Percentiles rank a stretch among this genome's conserved stretches.
phyloP scores from a whole-genome alignment of 23 tunicate genomes.

The Diplosoma virens region DNA sequence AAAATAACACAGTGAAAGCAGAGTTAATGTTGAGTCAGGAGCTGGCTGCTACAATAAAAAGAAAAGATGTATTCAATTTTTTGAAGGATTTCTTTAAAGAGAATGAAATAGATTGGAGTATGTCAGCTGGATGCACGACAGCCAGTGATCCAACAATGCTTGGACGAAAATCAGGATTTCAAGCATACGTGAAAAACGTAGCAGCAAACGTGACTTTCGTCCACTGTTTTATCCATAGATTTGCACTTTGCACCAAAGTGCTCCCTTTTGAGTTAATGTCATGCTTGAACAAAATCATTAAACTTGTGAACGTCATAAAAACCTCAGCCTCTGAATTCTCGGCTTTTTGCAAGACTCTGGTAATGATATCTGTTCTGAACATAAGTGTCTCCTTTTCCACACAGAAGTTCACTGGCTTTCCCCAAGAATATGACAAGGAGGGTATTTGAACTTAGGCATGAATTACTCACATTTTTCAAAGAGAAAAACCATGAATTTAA shows the following conservation, averaged over 20 bases:
- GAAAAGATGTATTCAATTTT: conserved; percentile 41
- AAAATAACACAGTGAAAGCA: conserved; percentile 42
- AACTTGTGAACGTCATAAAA: conserved; percentile 38
- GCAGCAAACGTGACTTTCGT: no score
- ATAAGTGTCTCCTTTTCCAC: conserved; percentile 56
- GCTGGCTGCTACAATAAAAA: conserved; percentile 46
- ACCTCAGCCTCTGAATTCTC: conserved; percentile 50
- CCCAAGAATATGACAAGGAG: conserved; percentile 41
- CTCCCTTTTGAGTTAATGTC: conserved; percentile 46
- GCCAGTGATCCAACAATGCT: conserved; percentile 59
- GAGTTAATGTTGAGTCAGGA: conserved; percentile 60
- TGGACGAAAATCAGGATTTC: no score
- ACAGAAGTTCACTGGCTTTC: conserved; percentile 49
- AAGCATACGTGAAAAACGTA: conserved; percentile 53
- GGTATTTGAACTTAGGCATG: conserved; percentile 38
- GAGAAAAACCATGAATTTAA: conserved; percentile 51
- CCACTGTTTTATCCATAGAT: conserved; percentile 57
- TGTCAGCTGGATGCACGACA: conserved; percentile 51
- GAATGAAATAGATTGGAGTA: conserved; percentile 55
- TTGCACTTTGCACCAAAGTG: conserved; percentile 61
- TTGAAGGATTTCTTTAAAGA: conserved; percentile 40
- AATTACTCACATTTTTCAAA: no score
- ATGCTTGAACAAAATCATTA: conserved; percentile 50
- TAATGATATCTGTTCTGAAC: conserved; percentile 49
- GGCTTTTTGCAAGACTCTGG: conserved; percentile 53